phyloP scores from a whole-genome alignment of 2,888 invertebrate species.

The Galerucella calmariensis region DNA sequence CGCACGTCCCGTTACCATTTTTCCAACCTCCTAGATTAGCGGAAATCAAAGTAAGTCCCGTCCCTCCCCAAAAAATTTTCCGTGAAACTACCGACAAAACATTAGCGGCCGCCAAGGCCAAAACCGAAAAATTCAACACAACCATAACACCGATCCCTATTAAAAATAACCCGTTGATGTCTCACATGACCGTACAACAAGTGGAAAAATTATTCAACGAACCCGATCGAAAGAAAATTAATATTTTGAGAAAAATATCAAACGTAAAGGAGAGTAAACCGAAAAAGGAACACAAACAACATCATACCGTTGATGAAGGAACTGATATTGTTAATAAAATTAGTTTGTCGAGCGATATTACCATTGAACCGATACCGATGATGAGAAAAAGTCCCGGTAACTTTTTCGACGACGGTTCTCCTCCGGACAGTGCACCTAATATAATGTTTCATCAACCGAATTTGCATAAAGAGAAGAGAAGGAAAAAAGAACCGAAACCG shows the following conservation, averaged over 20 bases:
- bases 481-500: slow-evolving; percentile 64
- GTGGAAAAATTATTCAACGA: slow-evolving; percentile 76
- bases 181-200: slow-evolving; percentile 40
- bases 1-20: slow-evolving; percentile 21
- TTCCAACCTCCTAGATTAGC: slow-evolving; percentile 34
- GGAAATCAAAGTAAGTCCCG: slow-evolving; percentile 35
- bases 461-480: slow-evolving; percentile 69
- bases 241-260: slow-evolving; percentile 89
- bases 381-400: slow-evolving; percentile 60
- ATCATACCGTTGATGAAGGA: slow-evolving; percentile 64
- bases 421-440: too few relatives aligned
- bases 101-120: slow-evolving; percentile 61
- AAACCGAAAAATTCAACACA: slow-evolving; percentile 63
- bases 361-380: slow-evolving; percentile 66
- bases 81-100: slow-evolving; percentile 57
- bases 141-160: slow-evolving; percentile 62
- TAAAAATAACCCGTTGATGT: slow-evolving; percentile 57
- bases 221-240: slow-evolving; percentile 86
- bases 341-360: slow-evolving; percentile 66
- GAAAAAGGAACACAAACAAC: slow-evolving; percentile 62
- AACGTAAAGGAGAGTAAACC: slow-evolving; percentile 71
- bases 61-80: slow-evolving; percentile 37
- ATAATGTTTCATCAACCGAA: slow-evolving; percentile 65
- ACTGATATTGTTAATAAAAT: slow-evolving; percentile 57
- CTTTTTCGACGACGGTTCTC: slow-evolving; percentile 67